Percentiles rank a stretch among this genome's conserved stretches.
These are phyloP conservation scores for Anthonomus grandis DNA, from an alignment of 1,140 invertebrate genomes.

Conservation along the genomic window DNA sequence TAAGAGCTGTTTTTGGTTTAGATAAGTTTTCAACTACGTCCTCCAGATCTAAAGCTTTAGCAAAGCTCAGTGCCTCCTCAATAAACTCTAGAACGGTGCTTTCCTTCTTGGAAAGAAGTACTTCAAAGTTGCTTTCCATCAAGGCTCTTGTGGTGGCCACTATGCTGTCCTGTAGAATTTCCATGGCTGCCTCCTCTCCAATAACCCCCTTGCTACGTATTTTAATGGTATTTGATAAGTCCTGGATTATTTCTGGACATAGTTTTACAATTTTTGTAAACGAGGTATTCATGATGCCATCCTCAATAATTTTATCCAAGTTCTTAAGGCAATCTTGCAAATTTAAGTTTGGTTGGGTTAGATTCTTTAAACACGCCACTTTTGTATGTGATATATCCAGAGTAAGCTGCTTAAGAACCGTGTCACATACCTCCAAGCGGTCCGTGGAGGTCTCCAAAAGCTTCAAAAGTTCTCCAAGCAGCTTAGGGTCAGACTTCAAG, in stretches of 20 bases:
- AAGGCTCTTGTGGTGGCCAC: conserved; percentile 33
- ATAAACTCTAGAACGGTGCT: conserved; percentile 46
- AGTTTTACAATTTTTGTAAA: conserved; percentile 46
- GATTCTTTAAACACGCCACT: conserved; percentile 34
- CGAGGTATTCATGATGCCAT: conserved; percentile 25
- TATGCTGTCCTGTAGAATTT: conserved; percentile 37
- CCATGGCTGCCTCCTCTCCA: conserved; percentile 38
- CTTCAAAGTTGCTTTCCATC: conserved; percentile 27
- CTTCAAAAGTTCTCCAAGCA: conserved; percentile 35
- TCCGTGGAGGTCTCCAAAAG: conserved; percentile 41
- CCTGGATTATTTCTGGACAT: conserved; percentile 40
- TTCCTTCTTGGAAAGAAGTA: conserved; percentile 16
- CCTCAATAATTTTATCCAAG: conserved; percentile 30
- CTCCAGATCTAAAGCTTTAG: conserved; percentile 65
- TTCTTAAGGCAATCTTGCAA: conserved; percentile 32
- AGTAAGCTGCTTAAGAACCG: conserved; percentile 39
- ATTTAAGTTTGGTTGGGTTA: conserved; percentile 19
- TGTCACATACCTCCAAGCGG: conserved; percentile 38
- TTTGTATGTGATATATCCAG: conserved; percentile 40
- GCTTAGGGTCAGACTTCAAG: conserved; percentile 31
- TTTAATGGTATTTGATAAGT: conserved; percentile 36
- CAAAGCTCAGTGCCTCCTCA: conserved; percentile 66
- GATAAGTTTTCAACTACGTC: conserved; percentile 53
- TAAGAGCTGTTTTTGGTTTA: conserved; percentile 17
- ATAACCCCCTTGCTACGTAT: conserved; percentile 31